Evolutionary conservation across 1,140 invertebrate species (phyloP), one percentile per base, ranked within the genome.

Genomic region (Tetraneura akinire): DNA sequence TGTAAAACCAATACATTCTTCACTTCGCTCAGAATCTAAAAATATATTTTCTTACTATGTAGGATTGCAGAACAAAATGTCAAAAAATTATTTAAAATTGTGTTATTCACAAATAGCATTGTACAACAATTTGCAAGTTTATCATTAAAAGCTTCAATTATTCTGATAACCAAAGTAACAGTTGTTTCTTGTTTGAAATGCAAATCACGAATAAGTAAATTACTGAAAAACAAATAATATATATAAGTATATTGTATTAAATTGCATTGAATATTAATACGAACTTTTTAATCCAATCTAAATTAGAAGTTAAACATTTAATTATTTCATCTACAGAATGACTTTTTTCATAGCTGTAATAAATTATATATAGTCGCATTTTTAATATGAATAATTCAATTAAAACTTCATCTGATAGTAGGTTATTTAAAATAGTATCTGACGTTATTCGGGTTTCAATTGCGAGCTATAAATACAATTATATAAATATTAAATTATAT

Each of bases 401-500:
- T 78, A 78, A n/a, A 13, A 78, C n/a, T 32, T 78, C 55, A 29
- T 78, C 74, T 42, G 55, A 18, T 60, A 78, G 26, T 42, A 78
- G 45, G 11, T 78, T 60, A 78, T 18, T 57, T 11, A 78, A 57
- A 60, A 45, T 26, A 60, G 29, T 62, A 47, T 78, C 21, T 32
- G 32, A 60, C 14, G 55, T 26, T 60, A 78, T 29, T 62, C 74
- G 16, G n/a, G 62, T 78, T 13, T 78, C 55, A 62, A 78, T 78
- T 26, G 74, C 55, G 14, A 14, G 10, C 71, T 60, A 78, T n/a
- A n/a, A 26, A 18, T 26, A 47, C 26, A 60, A 78, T 47, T 26
- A 62, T 1, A 42, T 57, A 78, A 45, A 78, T n/a, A 49, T 26
- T 49, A 16, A 26, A 26, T 47, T 26, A 1, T 47, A 70, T 26